Conservation (phyloP, 2,797 vertebrate species). For the Clarias fuscus region DNA sequence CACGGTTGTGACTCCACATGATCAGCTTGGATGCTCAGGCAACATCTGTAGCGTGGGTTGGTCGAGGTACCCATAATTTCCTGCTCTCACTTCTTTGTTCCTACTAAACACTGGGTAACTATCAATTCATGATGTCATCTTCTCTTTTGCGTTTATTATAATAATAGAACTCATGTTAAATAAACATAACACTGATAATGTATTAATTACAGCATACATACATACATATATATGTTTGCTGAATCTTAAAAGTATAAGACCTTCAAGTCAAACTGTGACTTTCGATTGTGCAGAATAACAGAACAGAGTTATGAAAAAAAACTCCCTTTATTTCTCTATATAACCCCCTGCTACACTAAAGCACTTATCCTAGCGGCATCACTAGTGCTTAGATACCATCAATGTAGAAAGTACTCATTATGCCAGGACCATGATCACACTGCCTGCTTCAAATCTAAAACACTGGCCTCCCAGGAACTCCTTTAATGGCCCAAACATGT, state of each 20-base stretch:
- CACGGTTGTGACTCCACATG: not conserved
- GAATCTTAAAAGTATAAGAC: not conserved
- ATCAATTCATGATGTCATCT: not conserved
- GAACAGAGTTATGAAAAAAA: too few species aligned
- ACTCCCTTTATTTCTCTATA: too few species aligned
- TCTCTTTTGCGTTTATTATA: not conserved
- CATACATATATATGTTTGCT: not conserved
- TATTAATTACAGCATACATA: not conserved
- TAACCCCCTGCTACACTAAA: too few species aligned
- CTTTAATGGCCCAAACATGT: too few species aligned
- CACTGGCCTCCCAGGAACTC: too few species aligned
- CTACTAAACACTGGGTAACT: not conserved
- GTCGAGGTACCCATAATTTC: not conserved
- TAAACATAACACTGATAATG: not conserved
- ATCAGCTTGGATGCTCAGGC: not conserved
- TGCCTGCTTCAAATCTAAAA: too few species aligned
- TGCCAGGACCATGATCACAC: too few species aligned
- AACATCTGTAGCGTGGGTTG: not conserved
- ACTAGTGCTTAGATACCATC: too few species aligned
- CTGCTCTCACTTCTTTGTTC: not conserved
- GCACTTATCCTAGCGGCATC: too few species aligned
- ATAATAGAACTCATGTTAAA: not conserved
- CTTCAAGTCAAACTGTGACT: too few species aligned
- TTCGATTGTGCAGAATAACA: too few species aligned
- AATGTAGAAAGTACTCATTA: too few species aligned